Percentiles rank a stretch among this genome's conserved stretches.
phyloP scores from a whole-genome alignment of 2,888 invertebrate species.

The Tipula helvola region DNA sequence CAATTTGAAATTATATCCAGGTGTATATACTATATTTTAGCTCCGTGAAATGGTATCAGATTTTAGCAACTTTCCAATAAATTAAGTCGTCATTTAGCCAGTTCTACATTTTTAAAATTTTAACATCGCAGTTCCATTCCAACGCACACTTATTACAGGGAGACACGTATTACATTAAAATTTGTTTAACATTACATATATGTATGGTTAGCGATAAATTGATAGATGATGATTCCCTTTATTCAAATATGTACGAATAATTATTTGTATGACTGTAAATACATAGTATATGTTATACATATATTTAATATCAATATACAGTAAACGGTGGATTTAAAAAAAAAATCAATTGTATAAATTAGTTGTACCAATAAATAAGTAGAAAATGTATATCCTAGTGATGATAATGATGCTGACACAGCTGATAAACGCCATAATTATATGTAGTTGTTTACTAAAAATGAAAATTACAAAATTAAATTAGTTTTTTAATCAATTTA shows the following conservation, averaged over 20 bases:
- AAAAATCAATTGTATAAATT: not conserved
- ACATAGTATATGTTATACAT: not conserved
- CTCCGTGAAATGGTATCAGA: not conserved
- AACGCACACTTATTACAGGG: no score
- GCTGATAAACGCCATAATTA: not conserved
- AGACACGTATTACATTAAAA: no score
- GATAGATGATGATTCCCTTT: not conserved
- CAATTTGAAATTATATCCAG: not conserved
- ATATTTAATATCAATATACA: not conserved
- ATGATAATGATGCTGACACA: not conserved
- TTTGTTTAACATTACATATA: no score
- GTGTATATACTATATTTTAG: not conserved
- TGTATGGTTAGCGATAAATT: not conserved
- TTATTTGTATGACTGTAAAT: not conserved
- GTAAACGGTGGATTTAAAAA: not conserved
- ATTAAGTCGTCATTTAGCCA: not conserved
- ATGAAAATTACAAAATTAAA: not conserved
- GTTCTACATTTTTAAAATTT: not conserved
- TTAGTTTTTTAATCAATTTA: not conserved
- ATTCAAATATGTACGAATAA: not conserved
- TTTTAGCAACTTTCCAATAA: no score
- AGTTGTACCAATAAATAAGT: slow-evolving; percentile 4
- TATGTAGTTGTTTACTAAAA: not conserved
- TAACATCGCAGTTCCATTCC: no score
- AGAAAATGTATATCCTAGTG: slow-evolving; percentile 4